Percentiles rank a stretch among this genome's conserved stretches.
These are phyloP conservation scores for Oryzias melastigma DNA, from an alignment of 2,113 vertebrate genomes.

Conservation along the genomic window DNA sequence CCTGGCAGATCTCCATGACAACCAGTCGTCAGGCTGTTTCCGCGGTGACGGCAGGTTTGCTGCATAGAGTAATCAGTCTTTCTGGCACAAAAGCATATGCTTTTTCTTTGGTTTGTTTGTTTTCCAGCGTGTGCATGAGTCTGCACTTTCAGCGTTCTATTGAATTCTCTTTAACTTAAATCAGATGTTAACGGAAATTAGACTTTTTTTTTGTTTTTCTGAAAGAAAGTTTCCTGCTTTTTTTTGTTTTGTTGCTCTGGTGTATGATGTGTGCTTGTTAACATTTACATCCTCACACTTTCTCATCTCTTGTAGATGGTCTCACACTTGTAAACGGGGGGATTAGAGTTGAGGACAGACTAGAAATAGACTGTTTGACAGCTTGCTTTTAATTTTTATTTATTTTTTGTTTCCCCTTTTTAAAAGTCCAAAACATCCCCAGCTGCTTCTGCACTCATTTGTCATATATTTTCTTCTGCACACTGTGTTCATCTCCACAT, in stretches of 20 bases:
- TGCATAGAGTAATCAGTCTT: constrained; percentile 41
- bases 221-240: background rate
- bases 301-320: constrained; percentile 32
- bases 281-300: constrained; percentile 48
- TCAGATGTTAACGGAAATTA: constrained; percentile 1
- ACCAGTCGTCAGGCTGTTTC: constrained; percentile 52
- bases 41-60: constrained; percentile 25
- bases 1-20: constrained; percentile 60
- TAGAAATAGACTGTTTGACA: constrained; percentile 49
- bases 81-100: constrained; percentile 16
- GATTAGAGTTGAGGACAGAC: constrained; percentile 39
- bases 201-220: constrained; percentile 1
- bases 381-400: constrained; percentile 40
- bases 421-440: constrained; percentile 22
- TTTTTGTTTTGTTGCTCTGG: constrained; percentile 13
- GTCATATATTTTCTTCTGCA: constrained; percentile 29
- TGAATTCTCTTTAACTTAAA: background rate
- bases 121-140: constrained; percentile 11
- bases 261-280: constrained; percentile 26
- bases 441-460: constrained; percentile 42
- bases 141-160: constrained; percentile 18
- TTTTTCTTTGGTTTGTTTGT: constrained; percentile 17
- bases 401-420: constrained; percentile 6
- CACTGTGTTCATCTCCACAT: constrained; percentile 52
- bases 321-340: constrained; percentile 28